These are phyloP conservation scores for Agonopterix heracliana DNA, from an alignment of 2,888 invertebrate species.

Conservation along the genomic window DNA sequence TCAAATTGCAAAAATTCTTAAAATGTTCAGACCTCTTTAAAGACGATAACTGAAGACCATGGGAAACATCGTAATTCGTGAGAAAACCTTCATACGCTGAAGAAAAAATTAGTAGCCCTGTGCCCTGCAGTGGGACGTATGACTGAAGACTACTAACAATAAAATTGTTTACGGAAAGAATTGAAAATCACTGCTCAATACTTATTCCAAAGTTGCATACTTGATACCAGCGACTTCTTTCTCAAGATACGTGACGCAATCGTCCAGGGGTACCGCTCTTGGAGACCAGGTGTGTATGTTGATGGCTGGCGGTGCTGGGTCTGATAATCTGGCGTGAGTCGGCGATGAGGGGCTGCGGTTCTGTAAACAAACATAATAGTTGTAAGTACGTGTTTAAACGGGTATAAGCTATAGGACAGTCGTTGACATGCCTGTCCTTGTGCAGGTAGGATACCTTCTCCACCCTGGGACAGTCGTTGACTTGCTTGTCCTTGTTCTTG, in stretches of 20 bases:
- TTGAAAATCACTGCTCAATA: too few relatives aligned
- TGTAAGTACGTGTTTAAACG: too few relatives aligned
- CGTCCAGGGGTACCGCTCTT: slow-evolving; percentile 38
- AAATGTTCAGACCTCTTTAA: too few relatives aligned
- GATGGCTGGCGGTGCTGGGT: slow-evolving; percentile 41
- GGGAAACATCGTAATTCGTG: too few relatives aligned
- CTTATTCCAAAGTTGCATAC: slow-evolving; percentile 27
- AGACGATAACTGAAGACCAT: too few relatives aligned
- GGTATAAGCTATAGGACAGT: slow-evolving; percentile 42
- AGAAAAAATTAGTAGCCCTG: too few relatives aligned
- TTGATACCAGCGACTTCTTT: slow-evolving; percentile 61
- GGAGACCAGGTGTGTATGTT: slow-evolving; percentile 59
- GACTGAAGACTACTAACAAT: too few relatives aligned
- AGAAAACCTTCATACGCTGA: too few relatives aligned
- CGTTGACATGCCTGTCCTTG: slow-evolving; percentile 73
- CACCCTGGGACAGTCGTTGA: slow-evolving; percentile 57
- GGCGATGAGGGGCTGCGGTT: slow-evolving; percentile 36
- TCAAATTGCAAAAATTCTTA: too few relatives aligned
- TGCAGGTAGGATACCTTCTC: slow-evolving; percentile 69
- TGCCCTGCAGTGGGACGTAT: too few relatives aligned
- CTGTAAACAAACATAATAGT: slow-evolving; percentile 21
- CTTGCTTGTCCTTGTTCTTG: slow-evolving; percentile 77
- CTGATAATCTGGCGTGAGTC: slow-evolving; percentile 47
- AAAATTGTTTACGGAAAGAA: too few relatives aligned
- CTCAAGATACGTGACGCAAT: slow-evolving; percentile 58